Conservation (phyloP, 2,888 invertebrate genomes). For the Megaustenia siamemsis region DNA sequence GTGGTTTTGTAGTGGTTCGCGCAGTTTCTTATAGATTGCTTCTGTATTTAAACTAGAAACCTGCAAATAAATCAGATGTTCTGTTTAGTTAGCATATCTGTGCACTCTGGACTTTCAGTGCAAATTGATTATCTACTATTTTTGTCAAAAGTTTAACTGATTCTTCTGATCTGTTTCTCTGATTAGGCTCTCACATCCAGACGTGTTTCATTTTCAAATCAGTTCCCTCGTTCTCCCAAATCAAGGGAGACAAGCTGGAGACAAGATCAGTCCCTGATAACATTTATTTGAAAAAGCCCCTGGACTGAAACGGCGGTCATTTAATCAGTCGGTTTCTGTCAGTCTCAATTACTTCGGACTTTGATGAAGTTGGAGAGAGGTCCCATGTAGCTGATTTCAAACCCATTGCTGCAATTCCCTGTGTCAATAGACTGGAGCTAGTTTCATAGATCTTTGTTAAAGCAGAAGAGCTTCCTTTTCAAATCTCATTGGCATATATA, state of each 20-base stretch:
- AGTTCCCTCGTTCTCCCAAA: not conserved
- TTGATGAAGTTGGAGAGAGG: not conserved
- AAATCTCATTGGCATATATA: not conserved
- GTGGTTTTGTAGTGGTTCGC: no score
- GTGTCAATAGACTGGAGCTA: not conserved
- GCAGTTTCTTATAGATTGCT: no score
- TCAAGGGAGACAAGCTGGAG: not conserved
- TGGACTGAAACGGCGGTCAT: not conserved
- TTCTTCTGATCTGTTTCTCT: no score
- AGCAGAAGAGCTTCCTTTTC: not conserved
- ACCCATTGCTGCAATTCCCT: not conserved
- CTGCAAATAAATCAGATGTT: no score
- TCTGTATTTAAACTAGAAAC: no score
- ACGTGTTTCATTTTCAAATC: not conserved
- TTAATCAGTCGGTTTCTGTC: constrained; percentile 3
- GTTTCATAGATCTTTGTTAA: not conserved
- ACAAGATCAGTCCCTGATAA: not conserved
- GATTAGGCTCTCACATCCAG: no score
- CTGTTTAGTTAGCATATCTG: no score
- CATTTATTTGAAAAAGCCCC: constrained; percentile 2
- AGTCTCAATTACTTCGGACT: not conserved
- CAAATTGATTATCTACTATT: no score
- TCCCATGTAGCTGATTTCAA: not conserved
- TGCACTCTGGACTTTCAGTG: no score
- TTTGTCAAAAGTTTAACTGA: no score